Evolutionary conservation across 1,140 invertebrate species (phyloP), one percentile per base, ranked within the genome.

Genomic region (Aphaenogaster ashmeadi): DNA sequence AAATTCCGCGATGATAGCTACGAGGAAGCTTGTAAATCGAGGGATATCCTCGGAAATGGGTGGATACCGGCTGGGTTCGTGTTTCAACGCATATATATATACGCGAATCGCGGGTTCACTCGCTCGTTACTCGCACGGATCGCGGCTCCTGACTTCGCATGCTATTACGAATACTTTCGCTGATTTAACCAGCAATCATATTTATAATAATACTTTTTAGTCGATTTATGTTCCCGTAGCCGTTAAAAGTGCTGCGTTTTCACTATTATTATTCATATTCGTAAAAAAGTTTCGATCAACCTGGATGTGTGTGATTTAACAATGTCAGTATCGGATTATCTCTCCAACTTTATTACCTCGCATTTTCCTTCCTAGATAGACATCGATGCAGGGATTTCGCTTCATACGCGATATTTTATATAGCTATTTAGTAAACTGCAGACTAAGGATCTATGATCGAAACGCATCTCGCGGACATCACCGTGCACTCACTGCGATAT

Each of bases 1-100:
- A 77, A 86, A 75, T 86, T 79, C 72, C 83, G 27, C 66, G 69
- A 33, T 66, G 87, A 84, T 88, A 69, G 58, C 56, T 44, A 41
- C 44, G 71, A 50, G 21, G 71, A 56, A 21, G 58, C 58, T 79
- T 66, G 60, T 64, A 86, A 86, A 56, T 86, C 62, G 75, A 79
- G 74, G 58, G 47, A 56, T 44, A 75, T 74, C 80, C 80, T 84
- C 56, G 80, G 80, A 84, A 84, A 84, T 74, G 69, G 69, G 41
- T 74, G 80, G 54, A 47, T 58, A 75, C 69, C 50, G 50, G 5
- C 27, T 13, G 41, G 69, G 52, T 84, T 83, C 83, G 58, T 36
- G 60, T 77, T 71, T 72, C 52, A 58, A 41, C 41, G 38, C 36
- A 7, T n/a, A 77, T 50, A 50, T 38, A 21, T 50, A 50, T 38